Evolutionary conservation across 2,888 invertebrate genomes (phyloP).

Genomic region (Trachelus stipa): DNA sequence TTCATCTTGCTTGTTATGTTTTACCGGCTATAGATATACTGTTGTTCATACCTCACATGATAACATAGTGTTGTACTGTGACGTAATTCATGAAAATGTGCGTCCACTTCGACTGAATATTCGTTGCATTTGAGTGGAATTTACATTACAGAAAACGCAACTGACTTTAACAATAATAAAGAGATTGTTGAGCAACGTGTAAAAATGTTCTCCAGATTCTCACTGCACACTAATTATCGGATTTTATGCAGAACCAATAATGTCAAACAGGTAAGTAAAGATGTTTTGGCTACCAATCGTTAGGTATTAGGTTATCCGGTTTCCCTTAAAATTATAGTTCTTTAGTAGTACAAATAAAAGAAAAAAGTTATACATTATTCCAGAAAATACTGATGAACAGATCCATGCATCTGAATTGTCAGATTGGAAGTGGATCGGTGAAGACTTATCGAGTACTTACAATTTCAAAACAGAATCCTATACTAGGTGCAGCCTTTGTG

Average conservation of each 20-base stretch:
- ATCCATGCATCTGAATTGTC: constrained; percentile 33
- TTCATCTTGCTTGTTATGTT: neutral
- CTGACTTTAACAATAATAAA: no score
- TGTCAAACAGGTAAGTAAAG: constrained; percentile 38
- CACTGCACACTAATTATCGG: constrained; percentile 31
- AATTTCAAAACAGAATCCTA: constrained; percentile 28
- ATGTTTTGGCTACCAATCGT: neutral
- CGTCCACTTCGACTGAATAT: no score
- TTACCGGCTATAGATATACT: no score
- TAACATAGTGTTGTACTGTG: no score
- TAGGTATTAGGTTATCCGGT: neutral
- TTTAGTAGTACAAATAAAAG: neutral
- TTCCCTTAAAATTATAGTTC: neutral
- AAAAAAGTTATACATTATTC: neutral
- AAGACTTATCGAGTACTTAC: constrained; percentile 14
- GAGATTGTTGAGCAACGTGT: constrained; percentile 3
- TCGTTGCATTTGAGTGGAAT: no score
- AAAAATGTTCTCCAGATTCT: constrained; percentile 48
- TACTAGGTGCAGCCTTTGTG: constrained; percentile 33
- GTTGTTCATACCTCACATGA: no score
- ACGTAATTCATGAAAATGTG: no score
- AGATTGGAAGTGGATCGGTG: constrained; percentile 18
- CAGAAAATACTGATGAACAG: constrained; percentile 34
- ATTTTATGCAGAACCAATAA: constrained; percentile 35
- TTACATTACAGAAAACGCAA: no score